Percentiles rank a stretch among this genome's conserved stretches.
These are phyloP conservation scores for Phlogophora meticulosa DNA, from an alignment of 2,888 invertebrate genomes.

Conservation along the genomic window DNA sequence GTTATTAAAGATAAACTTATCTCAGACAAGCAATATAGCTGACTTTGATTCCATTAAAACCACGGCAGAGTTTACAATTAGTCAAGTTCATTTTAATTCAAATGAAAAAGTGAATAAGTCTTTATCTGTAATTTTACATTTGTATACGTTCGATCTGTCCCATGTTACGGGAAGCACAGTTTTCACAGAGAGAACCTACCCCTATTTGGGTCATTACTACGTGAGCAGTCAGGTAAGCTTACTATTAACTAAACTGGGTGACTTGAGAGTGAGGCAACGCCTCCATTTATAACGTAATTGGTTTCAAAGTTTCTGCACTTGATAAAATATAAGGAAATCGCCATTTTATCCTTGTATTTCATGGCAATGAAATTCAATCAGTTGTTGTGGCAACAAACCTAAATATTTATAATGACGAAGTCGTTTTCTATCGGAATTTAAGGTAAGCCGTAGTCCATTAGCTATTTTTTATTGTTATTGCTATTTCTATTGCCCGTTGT, in stretches of 20 bases:
- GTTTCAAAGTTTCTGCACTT: slow-evolving; percentile 71
- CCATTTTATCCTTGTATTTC: slow-evolving; percentile 6
- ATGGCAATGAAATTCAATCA: slow-evolving; percentile 14
- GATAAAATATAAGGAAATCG: slow-evolving; percentile 18
- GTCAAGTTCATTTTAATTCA: neutral
- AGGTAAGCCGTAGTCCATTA: slow-evolving; percentile 51
- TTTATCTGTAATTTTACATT: neutral
- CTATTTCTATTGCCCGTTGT: slow-evolving; percentile 6
- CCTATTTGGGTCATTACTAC: neutral
- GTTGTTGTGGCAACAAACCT: slow-evolving; percentile 7
- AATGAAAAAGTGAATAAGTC: neutral
- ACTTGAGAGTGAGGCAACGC: neutral
- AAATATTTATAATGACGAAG: slow-evolving; percentile 5
- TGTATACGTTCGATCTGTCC: neutral
- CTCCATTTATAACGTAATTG: slow-evolving; percentile 12
- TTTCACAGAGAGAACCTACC: no score
- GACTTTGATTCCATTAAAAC: neutral
- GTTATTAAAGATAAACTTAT: neutral
- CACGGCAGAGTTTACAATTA: neutral
- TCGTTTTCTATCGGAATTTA: slow-evolving; percentile 19
- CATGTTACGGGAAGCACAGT: neutral
- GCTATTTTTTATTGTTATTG: slow-evolving; percentile 34
- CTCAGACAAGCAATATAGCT: slow-evolving; percentile 3
- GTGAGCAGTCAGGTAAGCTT: slow-evolving; percentile 8
- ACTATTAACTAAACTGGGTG: slow-evolving; percentile 6